phyloP scores from a whole-genome alignment of 2,888 invertebrate species.

The Spodoptera picta region DNA sequence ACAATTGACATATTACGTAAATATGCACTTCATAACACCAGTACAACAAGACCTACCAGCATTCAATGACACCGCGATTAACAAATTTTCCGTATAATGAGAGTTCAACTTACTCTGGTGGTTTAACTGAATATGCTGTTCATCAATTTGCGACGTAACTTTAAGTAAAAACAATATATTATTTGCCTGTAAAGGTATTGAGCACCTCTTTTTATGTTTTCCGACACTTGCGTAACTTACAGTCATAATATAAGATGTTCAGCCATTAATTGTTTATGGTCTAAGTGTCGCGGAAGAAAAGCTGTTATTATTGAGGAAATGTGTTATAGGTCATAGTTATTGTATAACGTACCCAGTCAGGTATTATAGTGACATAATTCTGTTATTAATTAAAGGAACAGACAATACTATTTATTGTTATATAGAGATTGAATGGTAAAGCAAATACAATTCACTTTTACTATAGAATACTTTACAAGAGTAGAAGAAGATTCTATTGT shows the following conservation, averaged over 20 bases:
- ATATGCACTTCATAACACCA: too few relatives aligned
- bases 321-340: background rate
- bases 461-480: too few relatives aligned
- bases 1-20: constrained; percentile 44
- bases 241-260: background rate
- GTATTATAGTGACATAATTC: too few relatives aligned
- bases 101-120: too few relatives aligned
- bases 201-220: constrained; percentile 41
- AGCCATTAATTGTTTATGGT: constrained; percentile 3
- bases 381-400: too few relatives aligned
- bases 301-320: constrained; percentile 1
- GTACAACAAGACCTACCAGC: too few relatives aligned
- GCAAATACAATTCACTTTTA: too few relatives aligned
- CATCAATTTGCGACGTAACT: constrained; percentile 9
- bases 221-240: constrained; percentile 25
- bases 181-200: constrained; percentile 9
- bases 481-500: too few relatives aligned
- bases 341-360: background rate
- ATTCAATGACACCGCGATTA: too few relatives aligned
- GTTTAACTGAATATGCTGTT: too few relatives aligned
- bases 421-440: background rate
- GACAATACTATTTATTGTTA: too few relatives aligned
- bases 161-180: constrained; percentile 24
- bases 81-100: too few relatives aligned
- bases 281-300: constrained; percentile 14